Percentiles rank a stretch among this genome's conserved stretches.
These are phyloP conservation scores for Eupelmus urozonus DNA, from an alignment of 2,888 invertebrate genomes.

Conservation along the genomic window DNA sequence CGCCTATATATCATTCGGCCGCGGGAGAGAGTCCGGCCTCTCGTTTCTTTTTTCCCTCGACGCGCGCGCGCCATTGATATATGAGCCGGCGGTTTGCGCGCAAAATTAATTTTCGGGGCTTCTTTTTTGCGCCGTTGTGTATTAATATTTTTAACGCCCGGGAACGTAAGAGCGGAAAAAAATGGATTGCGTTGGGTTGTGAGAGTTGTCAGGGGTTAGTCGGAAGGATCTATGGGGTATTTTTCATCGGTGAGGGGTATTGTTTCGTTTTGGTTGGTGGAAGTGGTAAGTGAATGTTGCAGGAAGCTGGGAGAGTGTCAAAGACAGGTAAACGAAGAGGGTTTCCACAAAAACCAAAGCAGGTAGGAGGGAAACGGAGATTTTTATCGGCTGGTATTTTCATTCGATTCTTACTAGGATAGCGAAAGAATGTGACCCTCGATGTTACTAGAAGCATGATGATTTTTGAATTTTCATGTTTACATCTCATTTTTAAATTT, in stretches of 20 bases:
- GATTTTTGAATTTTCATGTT: too few relatives aligned
- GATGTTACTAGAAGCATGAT: too few relatives aligned
- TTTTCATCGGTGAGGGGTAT: too few relatives aligned
- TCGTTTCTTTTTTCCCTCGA: not conserved
- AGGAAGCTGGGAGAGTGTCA: too few relatives aligned
- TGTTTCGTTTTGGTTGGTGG: too few relatives aligned
- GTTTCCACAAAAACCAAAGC: not conserved
- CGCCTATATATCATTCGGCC: constrained; percentile 50
- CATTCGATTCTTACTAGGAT: constrained; percentile 12
- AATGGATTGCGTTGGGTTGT: too few relatives aligned
- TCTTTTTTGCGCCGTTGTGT: constrained; percentile 27
- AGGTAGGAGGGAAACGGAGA: not conserved
- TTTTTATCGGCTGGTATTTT: not conserved
- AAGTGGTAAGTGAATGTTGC: too few relatives aligned
- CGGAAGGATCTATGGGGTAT: too few relatives aligned
- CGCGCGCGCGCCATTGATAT: constrained; percentile 30
- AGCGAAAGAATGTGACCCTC: too few relatives aligned
- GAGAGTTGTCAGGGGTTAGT: too few relatives aligned
- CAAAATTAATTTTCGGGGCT: constrained; percentile 55
- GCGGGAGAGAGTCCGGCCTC: not conserved
- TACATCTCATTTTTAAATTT: too few relatives aligned
- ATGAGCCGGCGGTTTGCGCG: constrained; percentile 46
- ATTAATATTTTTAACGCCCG: constrained; percentile 45
- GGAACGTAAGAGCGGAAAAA: constrained; percentile 3
- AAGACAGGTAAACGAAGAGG: not conserved